Evolutionary conservation across 2,888 invertebrate species (phyloP).

Genomic region (Zaprionus lineosus): DNA sequence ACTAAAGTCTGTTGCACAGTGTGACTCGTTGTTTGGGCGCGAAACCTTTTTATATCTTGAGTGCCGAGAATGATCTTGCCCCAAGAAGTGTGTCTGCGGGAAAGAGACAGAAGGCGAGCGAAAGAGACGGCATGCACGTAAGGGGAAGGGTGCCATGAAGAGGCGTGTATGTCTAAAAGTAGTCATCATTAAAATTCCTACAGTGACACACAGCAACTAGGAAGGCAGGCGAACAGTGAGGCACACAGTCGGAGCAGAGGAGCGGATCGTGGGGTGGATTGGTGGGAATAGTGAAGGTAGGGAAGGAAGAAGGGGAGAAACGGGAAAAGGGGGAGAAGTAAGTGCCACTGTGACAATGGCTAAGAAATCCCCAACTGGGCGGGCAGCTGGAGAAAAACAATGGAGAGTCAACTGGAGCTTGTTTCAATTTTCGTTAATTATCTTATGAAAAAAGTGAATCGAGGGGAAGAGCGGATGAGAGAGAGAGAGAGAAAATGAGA

Average conservation of each 20-base stretch:
- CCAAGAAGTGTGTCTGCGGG: constrained; percentile 7
- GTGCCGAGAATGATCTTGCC: background rate
- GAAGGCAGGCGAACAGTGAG: constrained; percentile 7
- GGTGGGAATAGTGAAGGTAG: background rate
- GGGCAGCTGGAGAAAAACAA: constrained; percentile 57
- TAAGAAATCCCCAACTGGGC: constrained; percentile 71
- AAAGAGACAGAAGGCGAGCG: background rate
- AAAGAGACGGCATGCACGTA: background rate
- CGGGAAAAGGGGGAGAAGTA: constrained; percentile 2
- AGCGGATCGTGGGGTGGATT: background rate
- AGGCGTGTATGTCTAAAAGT: constrained; percentile 77
- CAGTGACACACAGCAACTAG: constrained; percentile 66
- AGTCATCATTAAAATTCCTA: constrained; percentile 80
- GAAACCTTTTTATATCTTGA: constrained; percentile 45
- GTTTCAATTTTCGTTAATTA: constrained; percentile 73
- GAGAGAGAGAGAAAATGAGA: background rate
- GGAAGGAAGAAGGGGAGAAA: background rate
- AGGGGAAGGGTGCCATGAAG: constrained; percentile 49
- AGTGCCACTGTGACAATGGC: constrained; percentile 50
- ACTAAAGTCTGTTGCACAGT: constrained; percentile 37
- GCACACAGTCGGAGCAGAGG: background rate
- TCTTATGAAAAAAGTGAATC: constrained; percentile 58
- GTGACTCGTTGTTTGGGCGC: constrained; percentile 34
- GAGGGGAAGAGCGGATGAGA: background rate
- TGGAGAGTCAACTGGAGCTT: constrained; percentile 52